A percentile compares a stretch with the other conserved stretches of the same genome.
These are phyloP conservation scores for Cherax quadricarinatus DNA, from an alignment of 1,140 invertebrate species.

Conservation along the genomic window DNA sequence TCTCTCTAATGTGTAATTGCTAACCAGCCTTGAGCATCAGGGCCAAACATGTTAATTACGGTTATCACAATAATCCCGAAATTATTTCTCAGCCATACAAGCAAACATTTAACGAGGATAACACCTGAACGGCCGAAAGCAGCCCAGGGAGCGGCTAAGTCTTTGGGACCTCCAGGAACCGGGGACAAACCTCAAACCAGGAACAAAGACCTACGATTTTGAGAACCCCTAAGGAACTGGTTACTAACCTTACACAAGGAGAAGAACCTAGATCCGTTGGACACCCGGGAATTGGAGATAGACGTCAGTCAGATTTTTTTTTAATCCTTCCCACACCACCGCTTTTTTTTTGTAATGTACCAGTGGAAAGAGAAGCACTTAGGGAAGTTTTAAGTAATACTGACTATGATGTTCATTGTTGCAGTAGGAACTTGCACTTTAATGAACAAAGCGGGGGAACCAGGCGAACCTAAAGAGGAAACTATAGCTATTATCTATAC, in stretches of 20 bases:
- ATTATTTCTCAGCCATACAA: conserved; percentile 3
- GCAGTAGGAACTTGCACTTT: background rate
- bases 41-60: background rate
- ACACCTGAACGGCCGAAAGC: conserved; percentile 12
- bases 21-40: background rate
- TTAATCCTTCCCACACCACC: background rate
- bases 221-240: too few species aligned
- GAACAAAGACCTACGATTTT: too few species aligned
- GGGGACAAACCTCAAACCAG: too few species aligned
- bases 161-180: too few species aligned
- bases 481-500: conserved; percentile 15
- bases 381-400: background rate
- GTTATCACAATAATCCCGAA: conserved; percentile 18
- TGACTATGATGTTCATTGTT: conserved; percentile 15
- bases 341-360: background rate
- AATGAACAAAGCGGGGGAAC: background rate
- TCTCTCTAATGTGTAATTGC: too few species aligned
- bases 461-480: background rate
- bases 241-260: too few species aligned
- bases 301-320: too few species aligned
- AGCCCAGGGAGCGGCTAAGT: too few species aligned
- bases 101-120: conserved; percentile 36
- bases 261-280: too few species aligned
- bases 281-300: too few species aligned
- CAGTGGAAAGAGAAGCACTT: background rate